Percentiles rank a stretch among this genome's conserved stretches.
phyloP scores from a whole-genome alignment of 2,888 invertebrate species.

The Oscheius onirici region DNA sequence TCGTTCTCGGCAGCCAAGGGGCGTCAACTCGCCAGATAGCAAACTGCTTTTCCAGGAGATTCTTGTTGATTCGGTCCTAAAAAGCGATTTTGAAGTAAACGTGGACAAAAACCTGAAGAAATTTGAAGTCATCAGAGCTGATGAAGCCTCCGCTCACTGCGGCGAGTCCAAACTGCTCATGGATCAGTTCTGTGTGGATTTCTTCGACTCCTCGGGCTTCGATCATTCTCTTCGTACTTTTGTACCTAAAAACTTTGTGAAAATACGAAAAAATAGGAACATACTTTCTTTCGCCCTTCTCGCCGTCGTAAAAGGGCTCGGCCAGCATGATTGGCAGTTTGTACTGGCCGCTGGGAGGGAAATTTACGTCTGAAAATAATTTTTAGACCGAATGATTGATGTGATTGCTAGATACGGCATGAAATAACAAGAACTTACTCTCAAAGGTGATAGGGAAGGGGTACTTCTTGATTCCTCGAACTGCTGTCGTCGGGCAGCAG shows the following conservation, averaged over 20 bases:
- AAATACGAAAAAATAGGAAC: background rate
- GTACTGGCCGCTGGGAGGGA: constrained; percentile 65
- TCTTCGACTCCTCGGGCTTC: constrained; percentile 69
- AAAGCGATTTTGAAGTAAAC: constrained; percentile 1
- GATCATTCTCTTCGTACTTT: constrained; percentile 64
- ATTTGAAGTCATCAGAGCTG: constrained; percentile 62
- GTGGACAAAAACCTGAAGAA: constrained; percentile 42
- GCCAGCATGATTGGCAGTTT: constrained; percentile 66
- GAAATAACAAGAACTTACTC: constrained; percentile 37
- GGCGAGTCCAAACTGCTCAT: constrained; percentile 91
- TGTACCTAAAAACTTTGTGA: constrained; percentile 44
- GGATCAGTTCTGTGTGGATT: constrained; percentile 84
- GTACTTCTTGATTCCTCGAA: constrained; percentile 58
- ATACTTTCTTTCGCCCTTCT: constrained; percentile 64
- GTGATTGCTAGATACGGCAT: background rate
- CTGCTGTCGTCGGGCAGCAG: background rate
- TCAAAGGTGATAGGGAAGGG: constrained; percentile 68
- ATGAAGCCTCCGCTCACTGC: constrained; percentile 76
- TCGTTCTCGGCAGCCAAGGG: constrained; percentile 94
- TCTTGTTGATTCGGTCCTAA: constrained; percentile 81
- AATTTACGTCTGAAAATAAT: constrained; percentile 67
- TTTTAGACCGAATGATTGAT: too few relatives aligned
- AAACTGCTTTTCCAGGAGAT: constrained; percentile 84
- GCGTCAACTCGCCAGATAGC: constrained; percentile 92
- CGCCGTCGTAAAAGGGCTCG: constrained; percentile 65